Base-by-base conservation (phyloP, 2,797 vertebrate species). In the Phataginus tetradactyla region DNA sequence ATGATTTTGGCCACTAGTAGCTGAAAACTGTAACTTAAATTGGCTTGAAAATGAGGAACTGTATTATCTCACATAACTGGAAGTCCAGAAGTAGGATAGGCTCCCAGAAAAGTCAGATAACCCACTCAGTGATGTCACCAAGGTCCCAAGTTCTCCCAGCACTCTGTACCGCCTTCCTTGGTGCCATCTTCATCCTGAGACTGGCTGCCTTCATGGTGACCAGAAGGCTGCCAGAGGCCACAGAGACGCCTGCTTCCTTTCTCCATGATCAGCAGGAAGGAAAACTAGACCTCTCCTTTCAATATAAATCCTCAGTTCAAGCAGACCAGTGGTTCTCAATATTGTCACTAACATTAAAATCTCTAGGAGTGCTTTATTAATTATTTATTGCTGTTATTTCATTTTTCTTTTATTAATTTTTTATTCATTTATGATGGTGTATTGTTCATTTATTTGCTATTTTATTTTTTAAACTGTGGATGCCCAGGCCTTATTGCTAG, bases 81-180 rank as follows among this genome's bases (percentile, higher is more conserved):
- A 94, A 94, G 75, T 91, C 84, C 86, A 74, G 91, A 81, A 93
- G 69, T 77, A 87, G 75, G 84, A 72, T 66, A 77, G 90, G 15
- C 71, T 96, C 86, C 80, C 1, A 4, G 87, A 72, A 95, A 25
- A 75, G 80, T 68, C 29, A 93, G 86, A 95, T 55, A 89, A 88
- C n/a, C 57, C 14, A 2, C 77, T 78, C 51, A 15, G 7, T 59
- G 90, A 85, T 51, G 84, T 84, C 61, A 78, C n/a, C 42, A 80
- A 89, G 34, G n/a, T 80, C 75, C 74, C 39, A 59, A 17, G 18
- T 83, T 80, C 84, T 96, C 77, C 90, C 51, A 63, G 20, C 32
- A 71, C 72, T 87, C 23, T 10, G n/a, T 68, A 72, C 61, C 4
- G 51, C 77, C 77, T 81, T 79, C 63, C 84, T 91, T 9, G 0